Evolutionary conservation across 1,140 invertebrate species (phyloP), one percentile per base, ranked within the genome.

Genomic region (Micrasema longulum): DNA sequence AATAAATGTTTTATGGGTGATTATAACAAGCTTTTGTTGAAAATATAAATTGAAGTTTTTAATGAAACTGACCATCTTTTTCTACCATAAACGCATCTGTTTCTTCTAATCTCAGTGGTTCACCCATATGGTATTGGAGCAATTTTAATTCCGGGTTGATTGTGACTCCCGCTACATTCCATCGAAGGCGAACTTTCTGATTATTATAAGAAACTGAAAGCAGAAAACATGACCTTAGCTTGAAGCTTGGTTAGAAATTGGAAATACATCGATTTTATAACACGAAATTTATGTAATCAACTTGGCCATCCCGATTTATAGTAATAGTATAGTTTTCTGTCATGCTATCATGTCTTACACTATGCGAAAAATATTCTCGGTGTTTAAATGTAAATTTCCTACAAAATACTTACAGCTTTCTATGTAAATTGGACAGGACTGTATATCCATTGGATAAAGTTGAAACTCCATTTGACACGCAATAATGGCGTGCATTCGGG

Each of bases 381-480:
- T n/a, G n/a, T n/a, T n/a, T n/a, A n/a, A n/a, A n/a, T n/a, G n/a
- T n/a, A n/a, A n/a, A n/a, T n/a, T n/a, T n/a, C n/a, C n/a, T n/a
- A n/a, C n/a, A n/a, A n/a, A n/a, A 38, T 77, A 91, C 92, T 91
- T 80, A 94, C 93, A 94, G 79, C 92, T 94, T 82, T 94, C 92
- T 69, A 95, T 91, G 74, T 90, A 90, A 75, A 95, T 90, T 11
- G 90, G 90, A 79, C 93, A 95, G 2, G 90, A 88, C 85, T 94
- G 93, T 75, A 92, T 91, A 78, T 95, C 93, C 91, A 94, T 92
- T 10, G 93, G 93, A 78, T 94, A 94, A 20, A 92, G 86, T 77
- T 92, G 90, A 78, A 94, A 93, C 80, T 93, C 91, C 92, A 95
- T 94, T 81, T 93, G 92, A 80, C 93, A 95, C 62, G 91, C 92